Conservation (phyloP, 2,113 vertebrate species). For the Ptilorrhoa leucosticta region DNA sequence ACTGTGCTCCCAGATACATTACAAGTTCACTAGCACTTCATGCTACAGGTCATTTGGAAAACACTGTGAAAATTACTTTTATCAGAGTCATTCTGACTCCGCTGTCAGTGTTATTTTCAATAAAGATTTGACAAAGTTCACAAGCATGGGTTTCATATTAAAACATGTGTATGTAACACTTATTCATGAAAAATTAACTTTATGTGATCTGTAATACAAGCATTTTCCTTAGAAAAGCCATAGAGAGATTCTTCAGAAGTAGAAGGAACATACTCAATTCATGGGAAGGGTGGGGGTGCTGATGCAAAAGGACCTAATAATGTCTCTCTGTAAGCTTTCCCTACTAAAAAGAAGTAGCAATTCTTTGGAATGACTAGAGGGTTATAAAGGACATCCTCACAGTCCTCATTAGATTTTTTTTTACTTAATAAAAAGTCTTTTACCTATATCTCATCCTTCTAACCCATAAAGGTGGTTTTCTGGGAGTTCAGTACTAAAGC, state of each 20-base stretch:
- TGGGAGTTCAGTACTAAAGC: not conserved
- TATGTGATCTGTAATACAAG: not conserved
- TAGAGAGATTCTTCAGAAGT: not conserved
- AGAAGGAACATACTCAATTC: not conserved
- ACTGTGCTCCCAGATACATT: not conserved
- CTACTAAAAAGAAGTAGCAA: not conserved
- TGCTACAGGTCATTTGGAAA: not conserved
- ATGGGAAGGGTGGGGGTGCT: not conserved
- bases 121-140: not conserved
- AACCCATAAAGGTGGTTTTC: not conserved
- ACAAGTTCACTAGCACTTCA: not conserved
- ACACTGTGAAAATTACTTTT: not conserved
- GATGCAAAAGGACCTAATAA: not conserved
- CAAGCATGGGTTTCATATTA: not conserved
- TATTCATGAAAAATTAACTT: not conserved
- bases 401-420: not conserved
- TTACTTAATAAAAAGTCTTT: not conserved
- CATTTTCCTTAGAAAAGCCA: not conserved
- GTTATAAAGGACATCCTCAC: not conserved
- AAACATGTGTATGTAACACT: not conserved
- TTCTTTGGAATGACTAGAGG: not conserved
- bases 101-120: not conserved
- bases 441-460: not conserved
- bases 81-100: not conserved
- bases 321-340: accelerated